phyloP scores from a whole-genome alignment of 2,113 vertebrate species.

The Barnardius zonarius region DNA sequence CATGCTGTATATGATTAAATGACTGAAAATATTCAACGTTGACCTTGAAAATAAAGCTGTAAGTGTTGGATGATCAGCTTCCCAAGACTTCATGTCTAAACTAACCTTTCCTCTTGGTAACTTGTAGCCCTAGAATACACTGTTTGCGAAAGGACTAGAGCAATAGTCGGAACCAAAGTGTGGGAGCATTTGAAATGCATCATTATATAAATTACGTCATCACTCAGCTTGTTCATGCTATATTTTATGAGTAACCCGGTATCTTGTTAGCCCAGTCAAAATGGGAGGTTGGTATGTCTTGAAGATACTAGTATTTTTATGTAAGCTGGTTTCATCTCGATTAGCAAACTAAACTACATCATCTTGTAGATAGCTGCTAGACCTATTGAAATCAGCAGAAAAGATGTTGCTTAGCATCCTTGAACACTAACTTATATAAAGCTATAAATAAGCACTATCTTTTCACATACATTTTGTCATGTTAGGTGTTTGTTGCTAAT shows the following conservation, averaged over 20 bases:
- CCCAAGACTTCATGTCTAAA: slow-evolving; percentile 47
- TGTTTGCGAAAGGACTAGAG: background rate
- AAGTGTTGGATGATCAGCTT: slow-evolving; percentile 62
- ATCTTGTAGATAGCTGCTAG: background rate
- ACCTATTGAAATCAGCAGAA: background rate
- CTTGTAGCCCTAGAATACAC: background rate
- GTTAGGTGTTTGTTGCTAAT: background rate
- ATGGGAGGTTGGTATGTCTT: background rate
- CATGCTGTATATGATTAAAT: slow-evolving; percentile 65
- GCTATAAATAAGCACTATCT: background rate
- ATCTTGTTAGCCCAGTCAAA: background rate
- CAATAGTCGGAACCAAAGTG: background rate
- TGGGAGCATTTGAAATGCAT: slow-evolving; percentile 7
- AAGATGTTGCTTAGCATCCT: background rate
- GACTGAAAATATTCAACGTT: slow-evolving; percentile 49
- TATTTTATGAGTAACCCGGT: background rate
- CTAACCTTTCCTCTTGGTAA: slow-evolving; percentile 8
- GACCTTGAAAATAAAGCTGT: slow-evolving; percentile 70
- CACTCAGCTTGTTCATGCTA: background rate
- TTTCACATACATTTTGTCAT: background rate
- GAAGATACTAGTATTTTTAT: background rate
- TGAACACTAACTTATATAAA: background rate
- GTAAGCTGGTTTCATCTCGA: background rate
- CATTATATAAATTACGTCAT: background rate
- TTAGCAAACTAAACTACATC: background rate